These are phyloP conservation scores for Conopomorpha cramerella DNA, from an alignment of 1,140 invertebrate species.

Conservation along the genomic window DNA sequence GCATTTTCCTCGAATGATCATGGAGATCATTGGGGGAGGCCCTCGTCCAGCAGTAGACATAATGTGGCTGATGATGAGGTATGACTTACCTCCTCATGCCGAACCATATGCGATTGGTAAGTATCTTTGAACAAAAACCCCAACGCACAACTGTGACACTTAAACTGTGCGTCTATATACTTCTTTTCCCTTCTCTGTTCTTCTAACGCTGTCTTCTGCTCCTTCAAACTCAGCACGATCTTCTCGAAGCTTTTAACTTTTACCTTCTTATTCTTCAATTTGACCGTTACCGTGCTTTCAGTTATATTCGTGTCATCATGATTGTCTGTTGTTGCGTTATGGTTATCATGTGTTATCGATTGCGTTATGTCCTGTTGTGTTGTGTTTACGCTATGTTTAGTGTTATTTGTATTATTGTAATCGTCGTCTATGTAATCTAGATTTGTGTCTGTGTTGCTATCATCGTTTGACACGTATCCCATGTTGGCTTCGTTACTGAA, in stretches of 20 bases:
- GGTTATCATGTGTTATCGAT: constrained; percentile 3
- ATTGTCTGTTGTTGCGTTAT: too few species aligned
- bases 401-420: not conserved
- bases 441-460: too few species aligned
- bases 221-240: constrained; percentile 25
- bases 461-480: too few species aligned
- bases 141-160: constrained; percentile 42
- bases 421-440: not conserved
- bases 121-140: constrained; percentile 46
- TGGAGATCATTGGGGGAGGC: too few species aligned
- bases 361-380: not conserved
- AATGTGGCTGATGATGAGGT: too few species aligned
- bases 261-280: constrained; percentile 10
- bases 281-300: too few species aligned
- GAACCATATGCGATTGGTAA: constrained; percentile 49
- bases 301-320: too few species aligned
- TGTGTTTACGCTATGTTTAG: not conserved
- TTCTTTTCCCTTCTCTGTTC: constrained; percentile 31
- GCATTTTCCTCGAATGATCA: not conserved
- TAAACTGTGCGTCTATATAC: constrained; percentile 42
- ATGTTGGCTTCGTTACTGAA: too few species aligned
- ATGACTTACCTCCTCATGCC: constrained; percentile 40
- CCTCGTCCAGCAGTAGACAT: not conserved
- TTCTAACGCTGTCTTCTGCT: constrained; percentile 48
- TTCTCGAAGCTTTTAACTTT: constrained; percentile 22